Conservation (phyloP, 2,797 vertebrate species). For the Lemur catta region DNA sequence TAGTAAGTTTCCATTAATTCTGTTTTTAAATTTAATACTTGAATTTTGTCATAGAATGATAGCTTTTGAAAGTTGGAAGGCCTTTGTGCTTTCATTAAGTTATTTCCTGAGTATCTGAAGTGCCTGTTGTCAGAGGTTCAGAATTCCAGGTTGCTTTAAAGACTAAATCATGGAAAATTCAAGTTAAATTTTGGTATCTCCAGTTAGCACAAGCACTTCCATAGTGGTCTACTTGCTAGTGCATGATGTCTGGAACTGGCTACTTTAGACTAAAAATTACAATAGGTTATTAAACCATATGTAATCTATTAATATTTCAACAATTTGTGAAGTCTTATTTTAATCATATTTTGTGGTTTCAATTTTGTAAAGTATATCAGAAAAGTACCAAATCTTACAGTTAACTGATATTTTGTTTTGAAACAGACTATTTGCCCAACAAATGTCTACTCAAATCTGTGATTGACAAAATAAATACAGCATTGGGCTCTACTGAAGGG, state of each 20-base stretch:
- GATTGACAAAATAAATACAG: neutral
- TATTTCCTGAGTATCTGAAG: neutral
- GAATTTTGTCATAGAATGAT: neutral
- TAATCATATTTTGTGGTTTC: neutral
- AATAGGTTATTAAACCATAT: neutral
- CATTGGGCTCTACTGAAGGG: neutral
- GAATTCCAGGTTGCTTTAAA: neutral
- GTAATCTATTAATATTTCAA: neutral
- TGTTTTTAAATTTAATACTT: slow-evolving; percentile 27
- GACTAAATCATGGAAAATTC: neutral
- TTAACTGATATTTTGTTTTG: neutral
- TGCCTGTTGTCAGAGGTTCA: neutral
- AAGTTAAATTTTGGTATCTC: neutral
- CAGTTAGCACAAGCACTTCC: neutral
- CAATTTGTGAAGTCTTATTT: neutral
- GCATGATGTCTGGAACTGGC: neutral
- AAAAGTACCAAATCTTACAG: neutral
- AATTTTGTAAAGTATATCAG: neutral
- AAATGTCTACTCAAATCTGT: neutral
- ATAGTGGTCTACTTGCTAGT: neutral
- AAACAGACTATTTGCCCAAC: neutral
- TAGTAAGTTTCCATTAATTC: neutral
- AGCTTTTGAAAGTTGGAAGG: neutral
- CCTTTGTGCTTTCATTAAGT: neutral
- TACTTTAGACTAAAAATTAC: neutral